Evolutionary conservation across 2,113 vertebrate genomes (phyloP), one percentile per base, ranked within the genome.

Genomic region (Sula dactylatra): DNA sequence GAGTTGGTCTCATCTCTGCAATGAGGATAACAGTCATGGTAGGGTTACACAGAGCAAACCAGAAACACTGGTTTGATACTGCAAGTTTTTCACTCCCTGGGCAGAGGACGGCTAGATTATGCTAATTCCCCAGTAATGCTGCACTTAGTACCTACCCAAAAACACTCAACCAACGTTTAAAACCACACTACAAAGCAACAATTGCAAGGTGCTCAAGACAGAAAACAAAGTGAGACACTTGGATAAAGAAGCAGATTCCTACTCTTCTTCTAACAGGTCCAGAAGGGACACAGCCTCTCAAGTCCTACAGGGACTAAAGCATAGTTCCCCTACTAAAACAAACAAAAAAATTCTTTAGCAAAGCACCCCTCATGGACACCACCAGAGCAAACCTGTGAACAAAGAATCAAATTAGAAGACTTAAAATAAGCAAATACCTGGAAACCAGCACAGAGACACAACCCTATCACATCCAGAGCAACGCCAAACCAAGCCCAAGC

Each of bases 401-500:
- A 67, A 34, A 65, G 4, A 32, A 19, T 3, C 22, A 65, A 36
- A 62, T 0, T 2, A 0, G 1, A 18, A 86, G 5, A 42, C 11
- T 27, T 22, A 34, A 83, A 73, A 36, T 2, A 36, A 64, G 1
- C 0, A 27, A 54, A 22, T 79, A 88, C 93, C 82, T 86, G n/a
- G 3, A 56, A 81, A 52, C 2, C 3, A 12, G 12, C 11, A 25
- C 3, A 73, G 31, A 66, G 1, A 4, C 6, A 26, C 21, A 81
- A 1, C 7, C 3, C 4, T 18, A 36, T 0, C 22, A 4, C 13
- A 8, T 0, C 1, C 17, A 32, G 0, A 32, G 0, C 24, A 47
- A 7, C 2, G 1, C 3, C 3, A 6, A 6, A 0, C 3, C 25
- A 20, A 13, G 6, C 3, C 15, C 4, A 1, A 52, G 1, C 6